phyloP scores from a whole-genome alignment of 2,888 invertebrate species.

The Ormia ochracea region DNA sequence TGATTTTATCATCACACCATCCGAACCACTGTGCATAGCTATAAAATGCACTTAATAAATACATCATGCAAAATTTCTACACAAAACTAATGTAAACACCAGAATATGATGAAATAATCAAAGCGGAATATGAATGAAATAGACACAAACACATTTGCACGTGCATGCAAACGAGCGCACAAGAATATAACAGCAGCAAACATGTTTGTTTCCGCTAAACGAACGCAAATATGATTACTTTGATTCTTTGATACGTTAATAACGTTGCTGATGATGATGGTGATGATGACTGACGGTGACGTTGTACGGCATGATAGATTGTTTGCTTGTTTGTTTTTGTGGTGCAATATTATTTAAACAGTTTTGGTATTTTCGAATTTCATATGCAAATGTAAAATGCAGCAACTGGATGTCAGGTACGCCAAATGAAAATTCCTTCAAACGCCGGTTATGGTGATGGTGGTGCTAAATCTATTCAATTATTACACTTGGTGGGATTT shows the following conservation, averaged over 20 bases:
- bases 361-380: conserved; percentile 55
- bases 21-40: conserved; percentile 15
- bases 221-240: conserved; percentile 40
- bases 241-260: conserved; percentile 38
- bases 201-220: conserved; percentile 37
- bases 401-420: background rate
- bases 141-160: background rate
- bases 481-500: conserved; percentile 50
- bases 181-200: conserved; percentile 1
- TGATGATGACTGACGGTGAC: background rate
- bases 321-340: conserved; percentile 19
- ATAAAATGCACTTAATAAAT: conserved; percentile 51
- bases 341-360: conserved; percentile 58
- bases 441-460: background rate
- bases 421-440: background rate
- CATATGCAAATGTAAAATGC: conserved; percentile 38
- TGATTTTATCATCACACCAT: background rate
- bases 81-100: conserved; percentile 14
- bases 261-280: background rate
- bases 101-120: conserved; percentile 31
- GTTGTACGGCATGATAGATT: conserved; percentile 25
- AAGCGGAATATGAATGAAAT: conserved; percentile 24
- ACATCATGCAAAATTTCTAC: conserved; percentile 41
- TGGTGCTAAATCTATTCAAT: conserved; percentile 37
- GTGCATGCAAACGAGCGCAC: background rate